Conservation (phyloP, 2,797 vertebrate species). For the Epinephelus malabaricus region DNA sequence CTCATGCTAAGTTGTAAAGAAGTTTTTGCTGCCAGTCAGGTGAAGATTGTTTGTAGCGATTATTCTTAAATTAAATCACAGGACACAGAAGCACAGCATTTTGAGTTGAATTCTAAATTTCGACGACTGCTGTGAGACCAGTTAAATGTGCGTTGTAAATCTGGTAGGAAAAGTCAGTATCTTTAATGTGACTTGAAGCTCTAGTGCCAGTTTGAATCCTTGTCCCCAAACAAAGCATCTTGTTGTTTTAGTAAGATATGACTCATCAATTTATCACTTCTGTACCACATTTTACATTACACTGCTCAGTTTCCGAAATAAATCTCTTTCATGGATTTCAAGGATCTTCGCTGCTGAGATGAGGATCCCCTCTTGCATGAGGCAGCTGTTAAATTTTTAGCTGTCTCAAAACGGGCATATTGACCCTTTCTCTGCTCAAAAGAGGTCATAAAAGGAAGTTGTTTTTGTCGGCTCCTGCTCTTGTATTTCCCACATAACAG, state of each 20-base stretch:
- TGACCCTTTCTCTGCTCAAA: constrained; percentile 47
- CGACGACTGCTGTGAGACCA: no score
- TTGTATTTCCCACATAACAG: constrained; percentile 64
- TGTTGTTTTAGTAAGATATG: constrained; percentile 15
- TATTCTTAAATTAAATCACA: not conserved
- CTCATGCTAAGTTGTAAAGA: not conserved
- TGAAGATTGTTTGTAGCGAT: not conserved
- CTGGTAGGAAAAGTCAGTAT: not conserved
- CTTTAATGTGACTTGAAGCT: constrained; percentile 6
- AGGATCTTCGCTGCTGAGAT: constrained; percentile 1
- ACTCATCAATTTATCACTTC: constrained; percentile 22
- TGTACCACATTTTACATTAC: not conserved
- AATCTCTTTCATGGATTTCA: not conserved
- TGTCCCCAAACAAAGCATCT: constrained; percentile 14
- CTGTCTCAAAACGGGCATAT: constrained; percentile 29
- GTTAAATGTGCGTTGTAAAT: not conserved
- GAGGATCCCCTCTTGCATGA: constrained; percentile 2
- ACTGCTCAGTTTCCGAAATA: not conserved
- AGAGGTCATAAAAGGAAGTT: constrained; percentile 69
- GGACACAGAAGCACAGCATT: not conserved
- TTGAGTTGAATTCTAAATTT: not conserved
- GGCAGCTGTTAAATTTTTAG: constrained; percentile 16
- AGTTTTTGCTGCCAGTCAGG: not conserved
- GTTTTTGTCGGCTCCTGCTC: constrained; percentile 58
- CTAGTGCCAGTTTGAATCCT: constrained; percentile 6